Percentiles rank a stretch among this genome's conserved stretches.
Conservation (phyloP, 2,888 invertebrate genomes). For the Onchidella celtica region DNA sequence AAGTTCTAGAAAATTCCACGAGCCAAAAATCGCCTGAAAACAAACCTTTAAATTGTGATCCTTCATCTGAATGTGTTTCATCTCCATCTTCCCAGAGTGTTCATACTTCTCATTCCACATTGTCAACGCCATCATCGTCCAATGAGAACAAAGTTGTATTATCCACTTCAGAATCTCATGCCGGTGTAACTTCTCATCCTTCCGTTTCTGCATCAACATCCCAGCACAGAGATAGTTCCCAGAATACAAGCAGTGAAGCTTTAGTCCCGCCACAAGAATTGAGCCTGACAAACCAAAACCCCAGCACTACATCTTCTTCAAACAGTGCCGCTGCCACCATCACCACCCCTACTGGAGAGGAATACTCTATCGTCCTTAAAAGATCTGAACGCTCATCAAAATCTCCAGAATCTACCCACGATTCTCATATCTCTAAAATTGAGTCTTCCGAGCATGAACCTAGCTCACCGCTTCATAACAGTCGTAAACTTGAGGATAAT, state of each 20-base stretch:
- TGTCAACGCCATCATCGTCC: neutral
- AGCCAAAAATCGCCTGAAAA: no score
- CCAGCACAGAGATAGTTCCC: no score
- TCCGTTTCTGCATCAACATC: no score
- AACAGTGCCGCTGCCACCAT: neutral
- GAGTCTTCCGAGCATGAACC: neutral
- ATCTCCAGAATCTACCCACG: slow-evolving; percentile 15
- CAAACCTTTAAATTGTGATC: neutral
- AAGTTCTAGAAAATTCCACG: neutral
- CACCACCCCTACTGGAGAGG: slow-evolving; percentile 17
- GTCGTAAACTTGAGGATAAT: neutral
- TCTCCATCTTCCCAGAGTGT: neutral
- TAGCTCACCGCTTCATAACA: neutral
- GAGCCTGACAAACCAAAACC: neutral
- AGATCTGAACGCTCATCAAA: slow-evolving; percentile 26
- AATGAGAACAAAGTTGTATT: neutral
- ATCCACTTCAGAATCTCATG: slow-evolving; percentile 20
- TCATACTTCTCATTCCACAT: slow-evolving; percentile 17
- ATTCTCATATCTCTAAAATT: neutral
- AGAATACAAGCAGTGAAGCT: neutral
- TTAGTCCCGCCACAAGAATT: neutral
- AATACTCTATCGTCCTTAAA: slow-evolving; percentile 41
- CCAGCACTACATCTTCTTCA: slow-evolving; percentile 2
- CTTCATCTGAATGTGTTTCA: neutral
- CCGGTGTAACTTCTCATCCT: neutral